Evolutionary conservation across 1,140 invertebrate species (phyloP), one percentile per base, ranked within the genome.

Genomic region (Diorhabda carinulata): DNA sequence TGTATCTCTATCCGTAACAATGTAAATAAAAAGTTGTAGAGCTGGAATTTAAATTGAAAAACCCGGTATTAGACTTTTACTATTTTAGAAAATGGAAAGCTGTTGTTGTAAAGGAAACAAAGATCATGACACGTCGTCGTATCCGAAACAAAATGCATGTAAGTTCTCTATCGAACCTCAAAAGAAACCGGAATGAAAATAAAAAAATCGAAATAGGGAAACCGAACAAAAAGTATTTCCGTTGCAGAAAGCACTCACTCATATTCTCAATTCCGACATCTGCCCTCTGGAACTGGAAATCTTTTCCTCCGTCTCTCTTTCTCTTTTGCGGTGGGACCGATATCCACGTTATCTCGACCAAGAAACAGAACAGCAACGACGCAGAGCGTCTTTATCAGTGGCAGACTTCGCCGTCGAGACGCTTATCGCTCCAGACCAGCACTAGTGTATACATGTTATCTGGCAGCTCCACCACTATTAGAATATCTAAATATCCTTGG

Each of bases 401-500:
- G 73, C 73, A 72, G 74, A 76, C 76, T 73, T 75, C 76, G 74
- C 78, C 75, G 75, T 74, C 75, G 73, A 72, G 73, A 71, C 71
- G 78, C 77, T 79, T 79, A 79, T 79, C 78, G 72, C 74, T 63
- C 75, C 75, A 67, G 78, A 69, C 76, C 78, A 79, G 78, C 78
- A 76, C 73, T 74, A 74, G 72, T 25, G 25, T 75, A 78, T 76
- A 75, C 76, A 76, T 75, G 78, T 79, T 79, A 79, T 79, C 78
- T 76, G 76, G 47, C 62, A 71, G 72, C 76, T 76, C 76, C 78
- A 77, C 78, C 78, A 80, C 80, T 80, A 81, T 81, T 81, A 81
- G 80, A 81, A 81, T 81, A 81, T 81, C 80, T 81, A 81, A 81
- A 81, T 81, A 81, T 80, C 79, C 80, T 76, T 77, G 74, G 75